phyloP scores from a whole-genome alignment of 2,888 invertebrate genomes.

The Meteorus colon region DNA sequence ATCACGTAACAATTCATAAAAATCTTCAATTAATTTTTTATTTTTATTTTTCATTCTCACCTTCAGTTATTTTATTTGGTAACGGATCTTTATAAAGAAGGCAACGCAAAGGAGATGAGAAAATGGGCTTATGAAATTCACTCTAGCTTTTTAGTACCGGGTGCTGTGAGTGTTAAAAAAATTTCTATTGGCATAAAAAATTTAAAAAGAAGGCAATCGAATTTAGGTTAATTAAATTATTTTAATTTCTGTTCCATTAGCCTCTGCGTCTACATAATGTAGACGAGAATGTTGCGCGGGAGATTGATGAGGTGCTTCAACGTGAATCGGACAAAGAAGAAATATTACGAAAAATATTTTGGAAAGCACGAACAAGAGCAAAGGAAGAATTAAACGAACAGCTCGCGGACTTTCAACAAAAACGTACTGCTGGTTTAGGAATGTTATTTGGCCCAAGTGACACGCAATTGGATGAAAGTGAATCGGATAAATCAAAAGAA shows the following conservation, averaged over 20 bases:
- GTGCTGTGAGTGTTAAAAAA: conserved; percentile 79
- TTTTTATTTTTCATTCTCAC: conserved; percentile 11
- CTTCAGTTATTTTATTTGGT: conserved; percentile 88
- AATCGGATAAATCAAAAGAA: conserved; percentile 86
- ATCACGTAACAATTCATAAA: conserved; percentile 69
- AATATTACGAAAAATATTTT: conserved; percentile 87
- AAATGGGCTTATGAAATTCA: conserved; percentile 99
- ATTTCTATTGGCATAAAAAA: neutral
- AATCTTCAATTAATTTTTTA: conserved; percentile 54
- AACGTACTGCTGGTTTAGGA: conserved; percentile 91
- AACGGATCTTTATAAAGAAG: conserved; percentile 91
- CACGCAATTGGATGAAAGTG: conserved; percentile 84
- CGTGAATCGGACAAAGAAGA: conserved; percentile 93
- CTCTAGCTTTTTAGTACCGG: conserved; percentile 94
- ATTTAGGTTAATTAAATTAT: conserved; percentile 17
- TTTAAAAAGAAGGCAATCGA: neutral
- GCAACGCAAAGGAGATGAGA: conserved; percentile 90
- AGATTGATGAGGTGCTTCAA: conserved; percentile 90
- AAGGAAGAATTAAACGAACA: conserved; percentile 87
- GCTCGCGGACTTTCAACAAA: conserved; percentile 89
- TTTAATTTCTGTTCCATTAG: conserved; percentile 74
- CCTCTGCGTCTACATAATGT: conserved; percentile 86
- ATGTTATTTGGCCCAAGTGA: conserved; percentile 92
- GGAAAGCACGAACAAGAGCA: conserved; percentile 89
- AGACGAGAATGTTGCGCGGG: conserved; percentile 90